Evolutionary conservation across 2,888 invertebrate genomes (phyloP).

Genomic region (Dynastes maya): DNA sequence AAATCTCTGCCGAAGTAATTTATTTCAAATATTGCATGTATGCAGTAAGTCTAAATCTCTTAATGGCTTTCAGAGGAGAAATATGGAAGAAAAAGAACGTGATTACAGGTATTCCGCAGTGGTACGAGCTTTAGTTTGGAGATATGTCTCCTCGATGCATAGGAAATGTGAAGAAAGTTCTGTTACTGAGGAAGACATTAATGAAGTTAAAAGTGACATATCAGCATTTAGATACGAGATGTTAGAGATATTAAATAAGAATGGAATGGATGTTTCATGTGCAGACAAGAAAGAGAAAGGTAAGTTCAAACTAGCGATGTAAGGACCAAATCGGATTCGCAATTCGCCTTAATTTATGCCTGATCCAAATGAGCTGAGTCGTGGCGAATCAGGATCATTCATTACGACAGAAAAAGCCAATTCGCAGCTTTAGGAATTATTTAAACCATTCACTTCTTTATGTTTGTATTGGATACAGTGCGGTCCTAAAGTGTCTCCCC

Average conservation of each 20-base stretch:
- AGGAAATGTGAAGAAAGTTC: constrained; percentile 86
- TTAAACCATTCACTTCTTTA: no score
- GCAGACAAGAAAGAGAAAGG: constrained; percentile 84
- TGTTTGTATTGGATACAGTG: no score
- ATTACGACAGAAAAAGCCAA: no score
- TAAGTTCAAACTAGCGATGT: constrained; percentile 66
- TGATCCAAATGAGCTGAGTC: no score
- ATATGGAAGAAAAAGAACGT: constrained; percentile 77
- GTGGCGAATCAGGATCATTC: no score
- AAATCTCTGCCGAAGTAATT: constrained; percentile 73
- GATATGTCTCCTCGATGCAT: constrained; percentile 92
- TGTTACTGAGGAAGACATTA: constrained; percentile 94
- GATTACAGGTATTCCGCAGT: constrained; percentile 85
- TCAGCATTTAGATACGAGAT: constrained; percentile 94
- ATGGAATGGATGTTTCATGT: constrained; percentile 88
- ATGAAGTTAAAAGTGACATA: constrained; percentile 95
- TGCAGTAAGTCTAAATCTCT: neutral
- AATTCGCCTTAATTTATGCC: no score
- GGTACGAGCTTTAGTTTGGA: constrained; percentile 92
- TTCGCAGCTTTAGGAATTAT: no score
- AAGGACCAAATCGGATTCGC: no score
- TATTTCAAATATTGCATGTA: neutral
- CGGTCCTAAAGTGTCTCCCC: no score
- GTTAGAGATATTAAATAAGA: constrained; percentile 89
- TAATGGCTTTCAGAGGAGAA: constrained; percentile 69